Base-by-base conservation (phyloP, 2,888 invertebrate genomes). In the Meteorus colon region DNA sequence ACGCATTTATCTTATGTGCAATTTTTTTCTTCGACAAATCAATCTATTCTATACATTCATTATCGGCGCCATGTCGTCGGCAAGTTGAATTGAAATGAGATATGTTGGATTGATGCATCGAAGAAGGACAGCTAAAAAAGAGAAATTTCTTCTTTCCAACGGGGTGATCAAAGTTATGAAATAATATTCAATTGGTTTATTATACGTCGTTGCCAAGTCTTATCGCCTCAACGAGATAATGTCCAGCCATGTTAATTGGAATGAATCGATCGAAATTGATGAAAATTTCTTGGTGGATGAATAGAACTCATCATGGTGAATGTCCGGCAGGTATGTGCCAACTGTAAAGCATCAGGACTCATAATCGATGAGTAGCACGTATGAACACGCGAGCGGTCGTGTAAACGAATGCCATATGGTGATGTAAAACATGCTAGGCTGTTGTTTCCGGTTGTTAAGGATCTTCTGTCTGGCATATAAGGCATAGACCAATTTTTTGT, bases 351-450 rank as follows among this genome's bases (percentile, higher is more conserved):
- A 70, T 55, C 6, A 37, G 51, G 51, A 60, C 76, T 73, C 62
- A 68, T 80, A 79, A 80, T 79, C 76, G 67, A 80, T 79, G 77
- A 80, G 78, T 75, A 75, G 77, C 79, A 78, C 77, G 68, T 79
- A 77, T 73, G 75, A 45, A 72, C 74, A 67, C 66, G 29, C 48
- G 75, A 60, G 63, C 62, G 67, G 19, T 59, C 75, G 45, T 74
- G 68, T 78, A 73, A 76, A 63, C 37, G 73, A 66, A 45, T 59
- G 65, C 37, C 63, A 73, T 73, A 68, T 59, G 63, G 62, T 51
- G 34, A 41, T 60, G 41, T 62, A 71, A 45, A 62, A 41, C 41
- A 60, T 27, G 6, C n/a, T 55, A 16, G 31, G 19, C 55, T 69
- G n/a, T 48, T 51, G 68, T 65, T 34, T 65, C 65, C 65, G 37